Conservation (phyloP, 64 coral and sea anemone genomes). For the Cladopsammia gracilis region DNA sequence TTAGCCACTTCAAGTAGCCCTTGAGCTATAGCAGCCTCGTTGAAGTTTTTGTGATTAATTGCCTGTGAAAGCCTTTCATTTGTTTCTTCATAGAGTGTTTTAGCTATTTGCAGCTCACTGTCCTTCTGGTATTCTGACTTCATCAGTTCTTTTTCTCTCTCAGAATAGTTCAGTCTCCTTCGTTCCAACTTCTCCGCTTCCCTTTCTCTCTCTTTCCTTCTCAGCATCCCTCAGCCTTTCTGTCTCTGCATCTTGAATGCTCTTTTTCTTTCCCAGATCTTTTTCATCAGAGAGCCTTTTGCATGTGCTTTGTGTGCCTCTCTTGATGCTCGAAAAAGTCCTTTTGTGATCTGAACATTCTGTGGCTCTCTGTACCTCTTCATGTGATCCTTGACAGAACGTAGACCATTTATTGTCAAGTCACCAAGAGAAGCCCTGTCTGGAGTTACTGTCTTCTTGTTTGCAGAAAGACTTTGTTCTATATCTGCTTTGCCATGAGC, state of each 20-base stretch:
- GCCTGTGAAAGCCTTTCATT: conserved; percentile 53
- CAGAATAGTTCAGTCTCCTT: too few relatives aligned
- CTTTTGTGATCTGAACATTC: conserved; percentile 48
- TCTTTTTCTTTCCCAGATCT: too few relatives aligned
- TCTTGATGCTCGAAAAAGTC: conserved; percentile 68
- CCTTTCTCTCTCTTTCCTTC: too few relatives aligned
- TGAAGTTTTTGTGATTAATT: conserved; percentile 60
- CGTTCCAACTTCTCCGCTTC: too few relatives aligned
- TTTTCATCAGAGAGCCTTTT: too few relatives aligned
- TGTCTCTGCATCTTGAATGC: too few relatives aligned
- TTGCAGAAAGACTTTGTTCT: conserved; percentile 55
- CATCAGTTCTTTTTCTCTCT: too few relatives aligned
- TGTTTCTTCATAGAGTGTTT: conserved; percentile 66
- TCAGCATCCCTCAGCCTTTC: too few relatives aligned
- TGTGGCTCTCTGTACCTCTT: conserved; percentile 58
- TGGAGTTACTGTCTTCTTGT: conserved; percentile 61
- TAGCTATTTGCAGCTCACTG: conserved; percentile 55
- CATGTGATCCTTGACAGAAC: conserved; percentile 71
- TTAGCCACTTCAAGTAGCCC: conserved; percentile 28
- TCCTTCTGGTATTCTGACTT: conserved; percentile 51
- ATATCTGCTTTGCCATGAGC: conserved; percentile 69
- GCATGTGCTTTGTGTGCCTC: too few relatives aligned
- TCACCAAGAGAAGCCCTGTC: conserved; percentile 66
- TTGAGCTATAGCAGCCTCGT: conserved; percentile 40
- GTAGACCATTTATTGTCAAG: conserved; percentile 65